These are phyloP conservation scores for Tricholauxania praeusta DNA, from an alignment of 2,888 invertebrate species.

Conservation along the genomic window DNA sequence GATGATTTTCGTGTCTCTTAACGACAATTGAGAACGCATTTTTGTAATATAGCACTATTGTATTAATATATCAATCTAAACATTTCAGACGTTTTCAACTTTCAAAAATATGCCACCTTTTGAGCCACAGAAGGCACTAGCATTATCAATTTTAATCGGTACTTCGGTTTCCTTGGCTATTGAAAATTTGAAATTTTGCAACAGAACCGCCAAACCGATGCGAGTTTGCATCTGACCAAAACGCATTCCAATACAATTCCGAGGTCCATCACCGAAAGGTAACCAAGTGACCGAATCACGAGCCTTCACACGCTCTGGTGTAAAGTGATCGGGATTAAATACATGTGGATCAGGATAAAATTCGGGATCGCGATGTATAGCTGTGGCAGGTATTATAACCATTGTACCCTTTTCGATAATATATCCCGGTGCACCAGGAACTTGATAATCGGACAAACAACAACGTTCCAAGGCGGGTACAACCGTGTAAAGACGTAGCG, in stretches of 20 bases:
- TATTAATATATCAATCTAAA: no score
- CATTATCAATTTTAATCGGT: constrained; percentile 42
- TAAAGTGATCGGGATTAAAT: constrained; percentile 73
- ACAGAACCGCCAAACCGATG: constrained; percentile 41
- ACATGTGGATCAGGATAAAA: constrained; percentile 72
- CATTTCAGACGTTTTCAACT: constrained; percentile 39
- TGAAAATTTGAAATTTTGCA: constrained; percentile 36
- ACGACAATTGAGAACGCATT: no score
- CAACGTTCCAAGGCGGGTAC: constrained; percentile 53
- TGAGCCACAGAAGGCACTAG: constrained; percentile 4
- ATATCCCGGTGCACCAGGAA: constrained; percentile 51
- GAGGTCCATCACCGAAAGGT: constrained; percentile 64
- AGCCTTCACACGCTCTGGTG: constrained; percentile 69
- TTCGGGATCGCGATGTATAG: constrained; percentile 71
- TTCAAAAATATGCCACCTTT: constrained; percentile 44
- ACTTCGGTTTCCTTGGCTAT: constrained; percentile 43
- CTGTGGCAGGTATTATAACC: constrained; percentile 69
- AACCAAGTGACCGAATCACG: constrained; percentile 55
- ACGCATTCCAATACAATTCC: constrained; percentile 59
- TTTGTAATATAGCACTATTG: no score
- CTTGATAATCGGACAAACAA: constrained; percentile 57
- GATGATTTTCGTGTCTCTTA: no score
- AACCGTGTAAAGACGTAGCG: constrained; percentile 70
- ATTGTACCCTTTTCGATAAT: constrained; percentile 34
- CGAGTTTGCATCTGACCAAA: constrained; percentile 50